Evolutionary conservation across 2,113 vertebrate species (phyloP).

Genomic region (Epinephelus moara): DNA sequence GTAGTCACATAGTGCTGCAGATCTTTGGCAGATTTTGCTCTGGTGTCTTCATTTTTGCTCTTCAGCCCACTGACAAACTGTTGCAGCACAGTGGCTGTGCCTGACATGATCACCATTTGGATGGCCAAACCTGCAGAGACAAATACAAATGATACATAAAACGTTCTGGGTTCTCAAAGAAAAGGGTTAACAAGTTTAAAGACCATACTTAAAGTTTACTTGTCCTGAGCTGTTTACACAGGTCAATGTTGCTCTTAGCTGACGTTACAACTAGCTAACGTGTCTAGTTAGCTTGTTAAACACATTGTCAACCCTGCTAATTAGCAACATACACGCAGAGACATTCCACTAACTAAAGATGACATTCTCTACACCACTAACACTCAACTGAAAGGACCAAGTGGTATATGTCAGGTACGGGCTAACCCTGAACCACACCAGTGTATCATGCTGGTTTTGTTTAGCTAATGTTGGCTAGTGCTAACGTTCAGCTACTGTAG

Average conservation of each 20-base stretch:
- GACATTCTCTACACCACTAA: neutral
- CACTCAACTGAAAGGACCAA: neutral
- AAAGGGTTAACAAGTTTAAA: neutral
- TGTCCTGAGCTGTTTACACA: neutral
- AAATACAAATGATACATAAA: no score
- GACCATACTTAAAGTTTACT: neutral
- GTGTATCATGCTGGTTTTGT: conserved; percentile 36
- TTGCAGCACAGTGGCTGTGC: conserved; percentile 94
- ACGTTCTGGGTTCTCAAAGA: neutral
- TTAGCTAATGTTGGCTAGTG: conserved; percentile 58
- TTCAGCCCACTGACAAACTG: conserved; percentile 97
- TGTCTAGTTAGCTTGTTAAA: conserved; percentile 4
- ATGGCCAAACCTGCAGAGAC: conserved; percentile 41
- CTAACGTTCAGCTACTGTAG: conserved; percentile 14
- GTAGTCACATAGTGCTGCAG: conserved; percentile 99
- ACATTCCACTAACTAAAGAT: neutral
- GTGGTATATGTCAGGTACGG: neutral
- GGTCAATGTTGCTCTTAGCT: conserved; percentile 46
- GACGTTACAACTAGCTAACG: conserved; percentile 10
- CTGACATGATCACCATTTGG: conserved; percentile 88
- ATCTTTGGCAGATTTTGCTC: conserved; percentile 97
- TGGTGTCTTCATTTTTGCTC: conserved; percentile 95
- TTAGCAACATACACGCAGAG: neutral
- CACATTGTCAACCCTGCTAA: neutral
- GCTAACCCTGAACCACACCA: neutral